These are phyloP conservation scores for Falcunculus frontatus DNA, from an alignment of 2,113 vertebrate genomes.

Conservation along the genomic window DNA sequence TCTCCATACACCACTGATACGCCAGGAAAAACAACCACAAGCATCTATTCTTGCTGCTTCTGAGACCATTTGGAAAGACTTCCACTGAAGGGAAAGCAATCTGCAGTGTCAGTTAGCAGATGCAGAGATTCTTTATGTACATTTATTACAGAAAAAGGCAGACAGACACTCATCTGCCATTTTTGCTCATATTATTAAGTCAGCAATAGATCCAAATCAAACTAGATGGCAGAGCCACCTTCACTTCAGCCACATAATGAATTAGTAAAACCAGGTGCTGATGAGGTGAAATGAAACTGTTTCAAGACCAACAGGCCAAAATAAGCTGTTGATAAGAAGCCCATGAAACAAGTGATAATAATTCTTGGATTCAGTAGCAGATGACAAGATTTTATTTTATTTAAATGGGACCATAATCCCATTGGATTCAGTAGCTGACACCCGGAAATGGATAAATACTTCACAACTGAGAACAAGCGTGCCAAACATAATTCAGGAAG, in stretches of 20 bases:
- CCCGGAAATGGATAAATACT: conserved; percentile 13
- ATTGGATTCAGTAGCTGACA: background rate
- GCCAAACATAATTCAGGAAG: conserved; percentile 15
- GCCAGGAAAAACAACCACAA: conserved; percentile 2
- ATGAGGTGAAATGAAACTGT: background rate
- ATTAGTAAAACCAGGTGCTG: background rate
- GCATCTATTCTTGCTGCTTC: background rate
- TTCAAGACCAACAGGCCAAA: background rate
- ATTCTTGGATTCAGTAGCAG: background rate
- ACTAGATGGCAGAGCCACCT: background rate
- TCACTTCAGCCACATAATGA: background rate
- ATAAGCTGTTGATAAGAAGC: background rate
- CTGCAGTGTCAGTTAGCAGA: background rate
- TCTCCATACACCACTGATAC: background rate
- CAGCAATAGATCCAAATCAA: conserved; percentile 14
- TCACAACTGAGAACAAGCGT: background rate
- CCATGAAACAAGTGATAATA: background rate
- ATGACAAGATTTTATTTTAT: background rate
- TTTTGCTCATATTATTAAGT: conserved; percentile 6
- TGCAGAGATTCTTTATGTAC: background rate
- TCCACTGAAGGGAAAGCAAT: background rate
- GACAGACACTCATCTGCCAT: background rate
- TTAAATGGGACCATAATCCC: background rate
- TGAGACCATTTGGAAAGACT: background rate
- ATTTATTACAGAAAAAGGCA: background rate